phyloP scores from a whole-genome alignment of 2,797 vertebrate genomes.

The Spinus olivaceus region DNA sequence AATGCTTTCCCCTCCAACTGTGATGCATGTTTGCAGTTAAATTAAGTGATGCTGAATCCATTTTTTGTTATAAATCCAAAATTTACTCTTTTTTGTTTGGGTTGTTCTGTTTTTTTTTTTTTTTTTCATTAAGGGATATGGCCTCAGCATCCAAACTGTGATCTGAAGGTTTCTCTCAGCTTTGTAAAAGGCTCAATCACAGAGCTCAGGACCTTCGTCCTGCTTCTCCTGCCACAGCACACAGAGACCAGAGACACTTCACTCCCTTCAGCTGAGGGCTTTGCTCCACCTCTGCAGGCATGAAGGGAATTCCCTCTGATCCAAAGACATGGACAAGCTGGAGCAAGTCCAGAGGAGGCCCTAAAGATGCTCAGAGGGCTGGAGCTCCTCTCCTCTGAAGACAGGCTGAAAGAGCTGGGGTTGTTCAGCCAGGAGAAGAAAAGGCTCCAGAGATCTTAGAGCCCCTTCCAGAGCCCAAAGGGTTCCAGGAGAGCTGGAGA shows the following conservation, averaged over 20 bases:
- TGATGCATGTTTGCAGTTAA: neutral
- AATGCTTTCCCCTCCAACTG: neutral
- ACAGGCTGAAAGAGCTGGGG: neutral
- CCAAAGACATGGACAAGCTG: neutral
- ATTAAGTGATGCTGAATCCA: neutral
- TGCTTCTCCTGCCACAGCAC: neutral
- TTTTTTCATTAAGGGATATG: neutral
- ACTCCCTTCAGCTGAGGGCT: neutral
- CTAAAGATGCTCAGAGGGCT: neutral
- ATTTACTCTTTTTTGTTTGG: too few relatives aligned
- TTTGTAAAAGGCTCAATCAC: neutral
- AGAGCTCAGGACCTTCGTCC: neutral
- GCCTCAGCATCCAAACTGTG: neutral
- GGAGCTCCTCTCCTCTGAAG: neutral
- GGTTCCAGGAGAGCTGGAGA: neutral
- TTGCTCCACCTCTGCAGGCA: neutral
- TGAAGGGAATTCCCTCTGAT: neutral
- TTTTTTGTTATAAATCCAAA: neutral
- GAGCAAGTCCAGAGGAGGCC: neutral
- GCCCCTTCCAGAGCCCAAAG: neutral
- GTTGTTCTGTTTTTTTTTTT: too few relatives aligned
- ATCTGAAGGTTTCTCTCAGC: neutral
- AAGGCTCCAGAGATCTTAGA: neutral
- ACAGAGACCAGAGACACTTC: fast-evolving
- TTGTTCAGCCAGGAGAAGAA: neutral